These are phyloP conservation scores for Agrotis segetum DNA, from an alignment of 2,888 invertebrate genomes.

Conservation along the genomic window DNA sequence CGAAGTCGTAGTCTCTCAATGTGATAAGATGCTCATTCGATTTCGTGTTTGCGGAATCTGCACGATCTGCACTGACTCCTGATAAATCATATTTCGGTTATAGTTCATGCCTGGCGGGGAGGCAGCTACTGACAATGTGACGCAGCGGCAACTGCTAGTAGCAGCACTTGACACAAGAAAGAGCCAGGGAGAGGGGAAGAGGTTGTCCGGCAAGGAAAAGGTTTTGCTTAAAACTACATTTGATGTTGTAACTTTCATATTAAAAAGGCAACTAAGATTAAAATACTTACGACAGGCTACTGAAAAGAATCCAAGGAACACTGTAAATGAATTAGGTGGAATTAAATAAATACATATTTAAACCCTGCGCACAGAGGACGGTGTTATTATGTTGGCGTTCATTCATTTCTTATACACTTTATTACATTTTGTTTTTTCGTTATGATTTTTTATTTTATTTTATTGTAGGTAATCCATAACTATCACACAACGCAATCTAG, in stretches of 20 bases:
- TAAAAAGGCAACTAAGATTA: not conserved
- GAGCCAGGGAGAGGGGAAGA: not conserved
- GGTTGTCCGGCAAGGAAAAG: not conserved
- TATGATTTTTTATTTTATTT: too few species aligned
- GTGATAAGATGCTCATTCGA: conserved; percentile 35
- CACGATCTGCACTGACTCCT: conserved; percentile 19
- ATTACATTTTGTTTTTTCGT: too few species aligned
- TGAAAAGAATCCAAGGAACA: conserved; percentile 22
- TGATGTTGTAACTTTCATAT: not conserved
- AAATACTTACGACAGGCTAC: conserved; percentile 24
- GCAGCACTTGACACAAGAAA: not conserved
- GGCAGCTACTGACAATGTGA: not conserved
- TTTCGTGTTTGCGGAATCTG: not conserved
- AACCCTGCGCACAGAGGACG: not conserved
- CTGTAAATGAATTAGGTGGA: conserved; percentile 14
- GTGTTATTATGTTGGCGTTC: too few species aligned
- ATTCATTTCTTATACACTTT: too few species aligned
- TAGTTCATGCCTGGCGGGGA: not conserved
- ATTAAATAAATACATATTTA: not conserved
- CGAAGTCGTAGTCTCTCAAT: conserved; percentile 52
- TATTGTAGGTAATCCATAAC: too few species aligned
- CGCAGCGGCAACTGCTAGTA: not conserved
- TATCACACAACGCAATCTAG: too few species aligned
- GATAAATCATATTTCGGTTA: not conserved
- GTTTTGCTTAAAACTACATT: not conserved